These are phyloP conservation scores for Craniophora ligustri DNA, from an alignment of 2,888 invertebrate genomes.

Conservation along the genomic window DNA sequence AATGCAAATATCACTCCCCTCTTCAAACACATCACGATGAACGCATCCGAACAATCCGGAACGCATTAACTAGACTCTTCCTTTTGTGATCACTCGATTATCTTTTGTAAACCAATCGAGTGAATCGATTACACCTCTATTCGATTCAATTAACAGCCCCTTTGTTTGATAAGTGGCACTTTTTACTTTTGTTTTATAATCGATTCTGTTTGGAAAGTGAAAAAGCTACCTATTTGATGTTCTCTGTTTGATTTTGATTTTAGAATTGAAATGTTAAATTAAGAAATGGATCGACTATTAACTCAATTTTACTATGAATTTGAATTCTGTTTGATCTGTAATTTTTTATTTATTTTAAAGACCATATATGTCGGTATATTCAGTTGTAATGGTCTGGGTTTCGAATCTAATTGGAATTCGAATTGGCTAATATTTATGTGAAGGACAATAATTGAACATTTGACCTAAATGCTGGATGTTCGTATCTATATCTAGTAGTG, in stretches of 20 bases:
- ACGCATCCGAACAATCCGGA: constrained; percentile 46
- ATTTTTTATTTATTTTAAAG: no score
- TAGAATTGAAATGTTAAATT: constrained; percentile 6
- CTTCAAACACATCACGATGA: constrained; percentile 42
- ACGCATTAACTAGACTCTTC: constrained; percentile 51
- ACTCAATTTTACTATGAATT: background rate
- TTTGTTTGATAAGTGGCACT: constrained; percentile 56
- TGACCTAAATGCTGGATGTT: no score
- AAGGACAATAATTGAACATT: no score
- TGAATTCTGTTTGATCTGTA: constrained; percentile 2
- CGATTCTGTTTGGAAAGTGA: constrained; percentile 32
- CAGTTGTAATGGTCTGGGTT: no score
- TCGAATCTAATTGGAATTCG: no score
- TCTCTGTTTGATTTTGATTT: constrained; percentile 22
- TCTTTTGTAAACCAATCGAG: constrained; percentile 49
- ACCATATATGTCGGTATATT: no score
- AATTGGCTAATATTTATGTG: no score
- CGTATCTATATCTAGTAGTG: no score
- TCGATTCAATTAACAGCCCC: constrained; percentile 58
- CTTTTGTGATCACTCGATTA: constrained; percentile 50
- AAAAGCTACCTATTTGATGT: constrained; percentile 10
- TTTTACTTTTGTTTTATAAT: constrained; percentile 46
- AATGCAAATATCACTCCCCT: constrained; percentile 50
- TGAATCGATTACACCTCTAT: constrained; percentile 41
- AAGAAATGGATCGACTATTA: no score